Conservation (phyloP, 1,140 invertebrate genomes). For the Pemphigus obesinymphae region DNA sequence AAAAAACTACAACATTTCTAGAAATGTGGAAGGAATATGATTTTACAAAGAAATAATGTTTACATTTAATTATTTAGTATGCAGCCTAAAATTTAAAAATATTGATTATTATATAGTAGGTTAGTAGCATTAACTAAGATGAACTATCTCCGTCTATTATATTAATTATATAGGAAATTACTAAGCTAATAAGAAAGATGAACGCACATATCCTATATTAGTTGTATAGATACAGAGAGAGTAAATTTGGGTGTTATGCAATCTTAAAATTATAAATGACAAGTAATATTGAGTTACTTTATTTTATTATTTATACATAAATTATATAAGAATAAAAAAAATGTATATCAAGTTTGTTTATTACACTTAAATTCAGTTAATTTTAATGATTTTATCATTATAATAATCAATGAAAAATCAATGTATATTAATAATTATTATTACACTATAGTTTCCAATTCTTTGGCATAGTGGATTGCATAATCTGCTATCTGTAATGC, state of each 20-base stretch:
- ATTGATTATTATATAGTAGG: too few species aligned
- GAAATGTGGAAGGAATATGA: slow-evolving; percentile 64
- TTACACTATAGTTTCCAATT: slow-evolving; percentile 99
- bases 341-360: neutral
- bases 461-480: slow-evolving; percentile 93
- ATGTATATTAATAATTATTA: neutral
- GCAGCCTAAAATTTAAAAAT: too few species aligned
- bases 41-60: slow-evolving; percentile 48
- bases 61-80: neutral
- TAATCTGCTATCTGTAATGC: slow-evolving; percentile 85
- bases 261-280: too few species aligned
- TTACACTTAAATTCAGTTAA: neutral
- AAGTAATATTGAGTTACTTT: neutral
- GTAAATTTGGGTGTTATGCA: too few species aligned
- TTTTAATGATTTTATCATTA: neutral
- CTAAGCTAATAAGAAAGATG: too few species aligned
- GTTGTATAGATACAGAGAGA: too few species aligned
- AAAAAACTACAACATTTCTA: slow-evolving; percentile 64
- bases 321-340: neutral
- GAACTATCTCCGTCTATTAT: too few species aligned
- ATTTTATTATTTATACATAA: neutral
- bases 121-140: too few species aligned
- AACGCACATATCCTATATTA: too few species aligned
- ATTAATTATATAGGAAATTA: too few species aligned
- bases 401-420: neutral